Evolutionary conservation across 2,113 vertebrate genomes (phyloP), one percentile per base, ranked within the genome.

Genomic region (Rhineura floridana): DNA sequence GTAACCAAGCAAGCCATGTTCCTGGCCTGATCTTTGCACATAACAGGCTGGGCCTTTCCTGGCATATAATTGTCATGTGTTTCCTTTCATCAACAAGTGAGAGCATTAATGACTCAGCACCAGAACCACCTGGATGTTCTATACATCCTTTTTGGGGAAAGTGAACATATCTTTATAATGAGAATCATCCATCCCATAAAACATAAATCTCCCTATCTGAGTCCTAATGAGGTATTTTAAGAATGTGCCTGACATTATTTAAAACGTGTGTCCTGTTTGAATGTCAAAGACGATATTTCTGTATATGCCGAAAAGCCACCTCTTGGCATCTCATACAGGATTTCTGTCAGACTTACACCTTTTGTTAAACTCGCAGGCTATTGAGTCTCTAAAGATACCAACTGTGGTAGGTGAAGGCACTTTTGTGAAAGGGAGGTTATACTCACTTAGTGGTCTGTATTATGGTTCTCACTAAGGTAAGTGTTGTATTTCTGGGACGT

Each of bases 171-270:
- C 95, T 96, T 94, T 95, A 90, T 96, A 91, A 89, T 93, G 93
- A 94, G 95, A 95, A 92, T 85, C 95, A 96, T 96, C 93, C 96
- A 97, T 97, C 92, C 95, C 97, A 98, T 97, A 85, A 94, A 96
- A 93, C 97, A 98, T 97, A 87, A 93, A 91, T 89, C 10, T 91
- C 90, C 88, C 79, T 12, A 3, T 95, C 88, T 90, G 89, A 94
- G 91, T 92, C 93, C 90, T 89, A 91, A 92, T 83, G 91, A 95
- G 93, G 93, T 94, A 92, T 95, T 95, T 94, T 91, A 86, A 95
- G 93, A 93, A 92, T 93, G 93, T 94, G 94, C 92, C 90, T 95
- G 94, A 93, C 93, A 95, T 95, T 91, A 94, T 94, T 96, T 95
- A 91, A 95, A 95, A 93, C 86, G 83, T 92, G 92, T 95, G 94